A percentile compares a stretch with the other conserved stretches of the same genome.
Evolutionary conservation across 2,797 vertebrate genomes (phyloP).

Genomic region (Lemur catta): DNA sequence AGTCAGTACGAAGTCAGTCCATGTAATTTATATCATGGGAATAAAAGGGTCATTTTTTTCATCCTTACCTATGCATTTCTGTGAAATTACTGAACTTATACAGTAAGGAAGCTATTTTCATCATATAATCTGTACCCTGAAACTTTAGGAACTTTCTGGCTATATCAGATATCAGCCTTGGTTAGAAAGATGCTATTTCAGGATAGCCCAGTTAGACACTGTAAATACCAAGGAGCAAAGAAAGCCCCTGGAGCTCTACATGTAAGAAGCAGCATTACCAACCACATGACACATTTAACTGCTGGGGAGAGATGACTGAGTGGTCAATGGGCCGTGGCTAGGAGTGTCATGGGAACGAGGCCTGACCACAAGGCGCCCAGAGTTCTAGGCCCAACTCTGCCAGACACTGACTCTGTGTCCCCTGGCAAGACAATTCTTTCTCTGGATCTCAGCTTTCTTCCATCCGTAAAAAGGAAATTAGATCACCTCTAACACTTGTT

Average conservation of each 20-base stretch:
- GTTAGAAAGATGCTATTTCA: slow-evolving; percentile 5
- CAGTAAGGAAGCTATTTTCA: slow-evolving; percentile 10
- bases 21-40: not conserved
- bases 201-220: not conserved
- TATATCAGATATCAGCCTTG: not conserved
- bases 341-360: not conserved
- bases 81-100: not conserved
- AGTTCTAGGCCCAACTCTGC: not conserved
- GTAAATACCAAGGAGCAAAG: not conserved
- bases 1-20: not conserved
- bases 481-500: not conserved
- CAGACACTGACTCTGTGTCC: not conserved
- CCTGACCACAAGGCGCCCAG: not conserved
- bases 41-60: not conserved
- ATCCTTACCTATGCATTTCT: not conserved
- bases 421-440: not conserved
- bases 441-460: not conserved
- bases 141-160: not conserved
- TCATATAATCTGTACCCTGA: not conserved
- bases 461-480: not conserved
- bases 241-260: not conserved
- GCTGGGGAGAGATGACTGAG: not conserved
- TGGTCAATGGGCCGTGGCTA: not conserved
- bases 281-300: not conserved
- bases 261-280: not conserved